Base-by-base conservation (phyloP, 2,797 vertebrate species). In the Holocentrus rufus region DNA sequence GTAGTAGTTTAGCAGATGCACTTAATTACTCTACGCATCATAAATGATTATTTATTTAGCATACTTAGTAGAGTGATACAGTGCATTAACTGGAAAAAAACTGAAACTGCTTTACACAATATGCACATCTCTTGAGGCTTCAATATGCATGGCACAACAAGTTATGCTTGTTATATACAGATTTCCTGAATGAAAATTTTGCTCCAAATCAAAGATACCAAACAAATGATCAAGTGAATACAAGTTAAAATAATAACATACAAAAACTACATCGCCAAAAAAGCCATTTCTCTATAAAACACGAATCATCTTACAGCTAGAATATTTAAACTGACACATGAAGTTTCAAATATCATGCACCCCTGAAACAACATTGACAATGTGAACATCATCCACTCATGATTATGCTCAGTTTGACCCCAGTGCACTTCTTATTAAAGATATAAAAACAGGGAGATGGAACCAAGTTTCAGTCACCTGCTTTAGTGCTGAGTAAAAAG, bases 401-500 rank as follows among this genome's bases (percentile, higher is more conserved):
- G 20, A 27, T 23, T 0, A 39, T 3, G 9, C 61, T 55, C 27
- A 25, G 17, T 52, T 69, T 8, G n/a, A 27, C 69, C 3, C 5
- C 23, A 22, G 4, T 42, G 39, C 7, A 49, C 18, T 49, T 6
- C 46, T 17, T n/a, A 49, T 49, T 49, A 49, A 49, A n/a, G 50
- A 54, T 14, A 23, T 13, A 3, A 58, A 17, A 4, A 47, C 46
- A 47, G 30, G 18, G 27, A 63, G 14, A 27, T 13, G 15, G 15
- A 13, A 54, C 27, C 57, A 31, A 13, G 1, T 39, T 59, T 72
- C 27, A n/a, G 11, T 91, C 80, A 97, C 97, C 97, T 89, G 96
- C 96, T 92, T 93, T 96, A 56, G 96, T 98, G 92, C 97, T 98
- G 78, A 98, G 92, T 0, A 98, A 94, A 76, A 99, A 98, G 58